A percentile compares a stretch with the other conserved stretches of the same genome.
phyloP scores from a whole-genome alignment of 1,140 invertebrate species.

The Drosophila pruinosa region DNA sequence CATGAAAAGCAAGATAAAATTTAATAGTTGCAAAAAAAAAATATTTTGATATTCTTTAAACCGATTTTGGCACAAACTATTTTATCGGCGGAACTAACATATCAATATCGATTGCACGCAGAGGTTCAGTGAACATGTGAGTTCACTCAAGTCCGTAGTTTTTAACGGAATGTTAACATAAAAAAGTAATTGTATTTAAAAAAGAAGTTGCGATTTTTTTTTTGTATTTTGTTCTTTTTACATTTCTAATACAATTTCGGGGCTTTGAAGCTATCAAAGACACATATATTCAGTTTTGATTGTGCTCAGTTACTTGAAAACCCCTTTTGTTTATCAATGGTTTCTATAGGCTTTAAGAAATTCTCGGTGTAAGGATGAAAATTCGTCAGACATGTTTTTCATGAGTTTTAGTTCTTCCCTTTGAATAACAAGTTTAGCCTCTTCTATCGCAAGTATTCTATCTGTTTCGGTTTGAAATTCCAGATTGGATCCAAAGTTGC shows the following conservation, averaged over 20 bases:
- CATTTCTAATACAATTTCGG: no score
- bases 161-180: no score
- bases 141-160: background rate
- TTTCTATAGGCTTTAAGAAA: slow-evolving; percentile 18
- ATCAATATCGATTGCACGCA: background rate
- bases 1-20: background rate
- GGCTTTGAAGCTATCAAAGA: no score
- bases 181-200: no score
- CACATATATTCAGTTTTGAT: no score
- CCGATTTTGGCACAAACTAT: background rate
- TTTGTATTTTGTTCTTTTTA: no score
- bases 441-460: slow-evolving; percentile 18
- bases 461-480: background rate
- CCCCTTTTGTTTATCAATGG: no score
- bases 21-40: background rate
- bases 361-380: slow-evolving; percentile 25
- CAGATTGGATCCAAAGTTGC: background rate
- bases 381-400: slow-evolving; percentile 25
- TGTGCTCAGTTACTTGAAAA: no score
- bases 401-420: slow-evolving; percentile 31
- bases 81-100: background rate
- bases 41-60: background rate
- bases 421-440: slow-evolving; percentile 26
- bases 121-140: background rate
- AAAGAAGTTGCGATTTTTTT: no score